Percentiles rank a stretch among this genome's conserved stretches.
Conservation (phyloP, 2,797 vertebrate genomes). For the Propithecus deckenii region DNA sequence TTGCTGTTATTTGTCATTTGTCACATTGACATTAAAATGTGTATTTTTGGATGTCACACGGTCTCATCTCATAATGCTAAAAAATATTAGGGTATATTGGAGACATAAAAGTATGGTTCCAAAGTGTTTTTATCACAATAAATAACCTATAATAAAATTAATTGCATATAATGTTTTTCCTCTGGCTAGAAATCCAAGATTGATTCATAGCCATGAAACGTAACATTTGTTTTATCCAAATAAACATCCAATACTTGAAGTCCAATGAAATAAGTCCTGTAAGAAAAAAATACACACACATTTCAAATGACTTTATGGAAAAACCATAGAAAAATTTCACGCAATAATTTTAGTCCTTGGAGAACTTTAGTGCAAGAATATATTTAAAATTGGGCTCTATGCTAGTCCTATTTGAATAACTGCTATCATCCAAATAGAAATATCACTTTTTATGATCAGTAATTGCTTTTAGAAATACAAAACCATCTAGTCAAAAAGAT, state of each 20-base stretch:
- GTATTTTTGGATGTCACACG: background rate
- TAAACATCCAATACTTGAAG: background rate
- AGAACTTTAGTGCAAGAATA: background rate
- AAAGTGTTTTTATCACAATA: constrained; percentile 27
- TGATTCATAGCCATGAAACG: constrained; percentile 20
- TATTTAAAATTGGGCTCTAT: background rate
- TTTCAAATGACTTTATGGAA: background rate
- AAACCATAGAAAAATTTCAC: background rate
- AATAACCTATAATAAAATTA: constrained; percentile 31
- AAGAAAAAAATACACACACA: background rate
- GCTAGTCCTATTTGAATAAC: background rate
- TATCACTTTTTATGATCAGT: background rate
- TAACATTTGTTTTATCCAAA: constrained; percentile 32
- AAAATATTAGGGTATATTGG: background rate
- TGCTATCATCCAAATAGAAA: background rate
- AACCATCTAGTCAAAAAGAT: background rate
- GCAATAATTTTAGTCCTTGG: background rate
- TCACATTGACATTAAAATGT: constrained; percentile 5
- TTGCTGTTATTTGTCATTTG: constrained; percentile 17
- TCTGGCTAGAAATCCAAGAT: background rate
- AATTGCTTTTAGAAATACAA: background rate
- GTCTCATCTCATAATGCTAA: constrained; percentile 30
- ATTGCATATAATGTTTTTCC: constrained; percentile 37
- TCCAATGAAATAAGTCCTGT: background rate
- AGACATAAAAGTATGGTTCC: background rate